Percentiles rank a stretch among this genome's conserved stretches.
Conservation (phyloP, 2,113 vertebrate species). For the Grammomys dolichurus region DNA sequence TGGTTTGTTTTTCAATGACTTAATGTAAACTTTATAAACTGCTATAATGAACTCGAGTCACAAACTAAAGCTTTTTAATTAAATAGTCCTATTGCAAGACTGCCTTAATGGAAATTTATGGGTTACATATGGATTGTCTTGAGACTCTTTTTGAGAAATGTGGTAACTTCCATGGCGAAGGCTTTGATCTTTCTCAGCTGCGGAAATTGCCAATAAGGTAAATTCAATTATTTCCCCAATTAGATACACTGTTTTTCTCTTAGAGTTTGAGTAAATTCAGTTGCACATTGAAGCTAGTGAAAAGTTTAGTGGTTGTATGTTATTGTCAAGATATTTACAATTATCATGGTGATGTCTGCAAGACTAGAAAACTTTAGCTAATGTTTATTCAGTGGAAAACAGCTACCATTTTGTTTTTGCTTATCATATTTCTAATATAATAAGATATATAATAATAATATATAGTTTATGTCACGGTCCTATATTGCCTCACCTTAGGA, state of each 20-base stretch:
- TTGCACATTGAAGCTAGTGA: not conserved
- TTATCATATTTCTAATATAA: slow-evolving; percentile 39
- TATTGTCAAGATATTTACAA: slow-evolving; percentile 37
- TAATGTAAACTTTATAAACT: slow-evolving; percentile 72
- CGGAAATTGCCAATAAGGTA: slow-evolving; percentile 72
- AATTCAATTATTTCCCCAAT: slow-evolving; percentile 64
- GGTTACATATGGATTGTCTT: slow-evolving; percentile 67
- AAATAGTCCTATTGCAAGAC: slow-evolving; percentile 68
- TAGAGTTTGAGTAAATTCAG: slow-evolving; percentile 60
- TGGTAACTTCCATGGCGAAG: slow-evolving; percentile 62
- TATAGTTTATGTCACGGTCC: slow-evolving; percentile 35
- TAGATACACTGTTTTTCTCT: slow-evolving; percentile 30
- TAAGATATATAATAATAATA: too few relatives aligned
- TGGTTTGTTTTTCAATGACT: slow-evolving; percentile 61
- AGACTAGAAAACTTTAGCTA: slow-evolving; percentile 24
- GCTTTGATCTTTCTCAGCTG: slow-evolving; percentile 65
- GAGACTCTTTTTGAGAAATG: slow-evolving; percentile 61
- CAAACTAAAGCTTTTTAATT: slow-evolving; percentile 70
- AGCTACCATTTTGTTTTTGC: slow-evolving; percentile 28
- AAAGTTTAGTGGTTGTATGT: slow-evolving; percentile 6
- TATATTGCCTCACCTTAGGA: not conserved
- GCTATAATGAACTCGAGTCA: slow-evolving; percentile 65
- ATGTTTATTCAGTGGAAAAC: slow-evolving; percentile 41
- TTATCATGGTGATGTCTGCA: slow-evolving; percentile 26
- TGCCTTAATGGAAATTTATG: slow-evolving; percentile 69